Base-by-base conservation (phyloP, 2,113 vertebrate species). In the Tursiops truncatus region DNA sequence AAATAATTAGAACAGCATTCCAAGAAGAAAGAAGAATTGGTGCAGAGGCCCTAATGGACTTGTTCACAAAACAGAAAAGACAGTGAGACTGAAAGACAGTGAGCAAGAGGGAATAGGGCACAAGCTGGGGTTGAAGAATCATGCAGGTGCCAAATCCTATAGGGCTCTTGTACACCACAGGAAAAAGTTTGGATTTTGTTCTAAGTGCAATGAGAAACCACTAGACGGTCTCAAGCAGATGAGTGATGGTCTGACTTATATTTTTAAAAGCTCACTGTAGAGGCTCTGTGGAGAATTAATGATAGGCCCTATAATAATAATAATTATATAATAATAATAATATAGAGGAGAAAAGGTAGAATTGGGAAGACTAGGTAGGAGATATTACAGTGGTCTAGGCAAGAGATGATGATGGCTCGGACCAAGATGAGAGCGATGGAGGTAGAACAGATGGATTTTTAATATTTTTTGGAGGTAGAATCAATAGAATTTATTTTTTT, bases 21-120 rank as follows among this genome's bases (percentile, higher is more conserved):
- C 31, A 94, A 82, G 36, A 79, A 81, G 41, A 96, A 36, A 89
- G 41, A 77, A 74, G 28, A 94, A 65, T 21, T 70, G 38, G 31
- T 33, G 6, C 26, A 81, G 33, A 93, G 58, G 21, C 20, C 67
- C 8, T 77, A 84, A 81, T 1, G 65, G 71, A 21, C 25, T 91
- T 89, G 28, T 68, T 94, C 74, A 47, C 38, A 84, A 44, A 81
- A 95, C 36, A 93, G 70, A 84, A 95, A 88, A 68, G 38, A 85
- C 2, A 91, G 68, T 65, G 33, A 93, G 65, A 62, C 62, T 65
- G 76, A 67, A 84, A 44, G 58, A 60, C 5, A 44, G 36, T 62
- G 53, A 93, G 4, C 36, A 92, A 90, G 50, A 68, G 33, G 10
- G 11, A 28, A 3, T 60, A 1, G 47, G 44, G 67, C 28, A 21